Evolutionary conservation across 2,113 vertebrate species (phyloP), one percentile per base, ranked within the genome.

Genomic region (Ageneiosus marmoratus): DNA sequence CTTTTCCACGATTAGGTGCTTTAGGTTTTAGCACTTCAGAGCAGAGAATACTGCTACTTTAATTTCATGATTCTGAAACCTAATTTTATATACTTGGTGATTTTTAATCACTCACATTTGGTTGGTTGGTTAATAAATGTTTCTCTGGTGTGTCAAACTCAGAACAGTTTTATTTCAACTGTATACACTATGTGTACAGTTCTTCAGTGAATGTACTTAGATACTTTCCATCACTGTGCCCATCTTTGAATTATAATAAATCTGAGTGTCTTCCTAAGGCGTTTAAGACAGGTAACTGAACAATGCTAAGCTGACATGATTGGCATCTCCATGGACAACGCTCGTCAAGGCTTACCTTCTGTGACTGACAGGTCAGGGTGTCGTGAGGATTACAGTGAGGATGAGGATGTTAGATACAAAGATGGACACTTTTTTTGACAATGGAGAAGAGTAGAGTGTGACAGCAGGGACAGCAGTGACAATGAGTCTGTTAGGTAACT

Each of bases 281-380:
- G 44, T 73, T 84, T 76, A 15, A 60, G 37, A 84, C 81, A 63
- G 34, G 44, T 46, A 48, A 79, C 13, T 63, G 24, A 77, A 56
- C 6, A 65, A 50, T 55, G 46, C 53, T 32, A 81, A 83, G 88
- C 48, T 85, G 87, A 86, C 84, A 85, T 88, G 86, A 89, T 53
- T 83, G 87, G 80, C 82, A 82, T 89, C 80, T 88, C 63, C 72
- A 80, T 83, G 62, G 88, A 85, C 67, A 79, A 62, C 67, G 62
- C 55, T 85, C 84, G 87, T 86, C 85, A 84, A 85, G 90, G 79
- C 94, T 93, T 94, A 95, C 94, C 94, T 94, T 88, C 69, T 48
- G 80, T 89, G 92, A 91, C 75, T 91, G 90, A 92, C 90, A 91
- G 89, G 82, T 73, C 56, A 83, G 84, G 84, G 88, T 88, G 87